Conservation (phyloP, 2,888 invertebrate genomes). For the Ichneumon xanthorius region DNA sequence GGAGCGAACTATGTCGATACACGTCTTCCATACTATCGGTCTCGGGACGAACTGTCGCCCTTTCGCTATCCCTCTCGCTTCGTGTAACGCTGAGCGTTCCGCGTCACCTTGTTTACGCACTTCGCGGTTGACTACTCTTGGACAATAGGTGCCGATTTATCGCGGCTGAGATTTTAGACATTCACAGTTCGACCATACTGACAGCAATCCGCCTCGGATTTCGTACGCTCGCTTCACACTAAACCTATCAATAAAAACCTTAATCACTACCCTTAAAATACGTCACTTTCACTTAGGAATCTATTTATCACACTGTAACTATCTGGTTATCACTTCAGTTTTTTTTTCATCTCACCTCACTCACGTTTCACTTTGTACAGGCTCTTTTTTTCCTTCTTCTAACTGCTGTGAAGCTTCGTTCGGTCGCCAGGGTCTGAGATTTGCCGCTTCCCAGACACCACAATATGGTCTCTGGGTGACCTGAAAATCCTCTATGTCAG, state of each 20-base stretch:
- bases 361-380: neutral
- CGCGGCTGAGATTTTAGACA: too few species aligned
- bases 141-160: too few species aligned
- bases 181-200: conserved; percentile 2
- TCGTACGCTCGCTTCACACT: neutral
- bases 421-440: conserved; percentile 16
- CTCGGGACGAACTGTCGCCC: too few species aligned
- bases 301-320: neutral
- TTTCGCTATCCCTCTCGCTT: too few species aligned
- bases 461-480: conserved; percentile 34
- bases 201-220: conserved; percentile 7
- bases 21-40: too few species aligned
- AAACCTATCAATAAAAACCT: neutral
- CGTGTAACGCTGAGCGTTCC: too few species aligned
- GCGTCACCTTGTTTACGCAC: too few species aligned
- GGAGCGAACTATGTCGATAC: too few species aligned
- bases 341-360: neutral
- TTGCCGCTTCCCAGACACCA: conserved; percentile 28
- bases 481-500: conserved; percentile 25
- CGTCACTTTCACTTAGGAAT: neutral
- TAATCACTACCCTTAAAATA: neutral
- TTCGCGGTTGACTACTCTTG: too few species aligned
- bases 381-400: too few species aligned
- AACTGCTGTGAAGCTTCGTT: neutral
- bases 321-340: neutral